Evolutionary conservation across 2,797 vertebrate species (phyloP).

Genomic region (Pseudochaenichthys georgianus): DNA sequence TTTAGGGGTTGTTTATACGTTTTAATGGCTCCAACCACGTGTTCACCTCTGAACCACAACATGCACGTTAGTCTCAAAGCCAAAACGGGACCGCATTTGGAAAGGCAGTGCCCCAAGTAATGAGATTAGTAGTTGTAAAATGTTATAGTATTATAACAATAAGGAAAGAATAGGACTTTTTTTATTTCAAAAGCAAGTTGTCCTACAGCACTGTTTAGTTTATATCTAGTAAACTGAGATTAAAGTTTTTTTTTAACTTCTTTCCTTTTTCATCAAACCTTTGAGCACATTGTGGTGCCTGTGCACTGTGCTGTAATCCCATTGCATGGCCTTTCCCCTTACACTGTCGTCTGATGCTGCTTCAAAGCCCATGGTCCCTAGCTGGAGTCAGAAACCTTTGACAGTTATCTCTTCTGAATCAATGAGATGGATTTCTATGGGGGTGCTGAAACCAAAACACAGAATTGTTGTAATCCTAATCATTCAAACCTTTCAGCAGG

Average conservation of each 20-base stretch:
- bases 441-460: background rate
- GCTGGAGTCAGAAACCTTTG: constrained; percentile 21
- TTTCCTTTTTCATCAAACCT: background rate
- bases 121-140: background rate
- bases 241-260: no score
- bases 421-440: background rate
- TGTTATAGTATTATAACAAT: background rate
- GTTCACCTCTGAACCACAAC: background rate
- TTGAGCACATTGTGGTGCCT: constrained; percentile 4
- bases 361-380: constrained; percentile 29
- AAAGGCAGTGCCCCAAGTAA: background rate
- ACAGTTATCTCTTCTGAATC: constrained; percentile 16
- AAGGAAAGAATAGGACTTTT: background rate
- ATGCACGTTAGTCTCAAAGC: background rate
- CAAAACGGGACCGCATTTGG: background rate
- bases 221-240: background rate
- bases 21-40: background rate
- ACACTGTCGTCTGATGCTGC: constrained; percentile 13
- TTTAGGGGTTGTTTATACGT: no score
- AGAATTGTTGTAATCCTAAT: constrained; percentile 15
- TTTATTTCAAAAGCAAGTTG: background rate
- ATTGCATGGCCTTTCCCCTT: constrained; percentile 12
- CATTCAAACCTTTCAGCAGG: constrained; percentile 8
- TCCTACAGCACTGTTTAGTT: background rate
- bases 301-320: constrained; percentile 7